phyloP scores from a whole-genome alignment of 2,797 vertebrate genomes.

The Schizopygopsis pylzovi region DNA sequence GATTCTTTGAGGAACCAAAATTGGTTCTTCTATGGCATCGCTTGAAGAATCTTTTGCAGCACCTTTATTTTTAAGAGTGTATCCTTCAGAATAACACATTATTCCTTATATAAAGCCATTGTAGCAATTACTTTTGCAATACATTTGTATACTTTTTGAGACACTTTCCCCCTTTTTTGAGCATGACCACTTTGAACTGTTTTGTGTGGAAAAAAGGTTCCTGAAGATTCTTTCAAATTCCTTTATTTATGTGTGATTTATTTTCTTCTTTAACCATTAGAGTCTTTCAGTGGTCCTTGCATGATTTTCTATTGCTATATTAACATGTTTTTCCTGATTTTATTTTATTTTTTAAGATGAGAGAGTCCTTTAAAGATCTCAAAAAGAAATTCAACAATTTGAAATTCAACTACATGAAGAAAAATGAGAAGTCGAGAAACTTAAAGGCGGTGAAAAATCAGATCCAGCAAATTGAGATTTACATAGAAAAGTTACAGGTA shows the following conservation, averaged over 20 bases:
- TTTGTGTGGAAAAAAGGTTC: neutral
- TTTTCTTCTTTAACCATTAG: neutral
- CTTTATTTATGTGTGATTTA: neutral
- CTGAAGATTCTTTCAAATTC: neutral
- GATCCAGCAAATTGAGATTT: slow-evolving; percentile 84
- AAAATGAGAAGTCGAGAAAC: slow-evolving; percentile 83
- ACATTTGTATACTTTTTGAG: neutral
- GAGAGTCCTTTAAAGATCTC: slow-evolving; percentile 86
- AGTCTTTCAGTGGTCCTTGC: neutral
- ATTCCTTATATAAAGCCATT: neutral
- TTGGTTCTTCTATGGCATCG: no score
- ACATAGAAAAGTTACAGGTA: slow-evolving; percentile 85
- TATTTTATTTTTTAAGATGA: slow-evolving; percentile 74
- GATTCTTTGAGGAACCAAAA: no score
- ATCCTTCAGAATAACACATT: neutral
- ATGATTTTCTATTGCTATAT: neutral
- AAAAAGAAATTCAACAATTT: slow-evolving; percentile 91
- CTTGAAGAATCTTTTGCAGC: no score
- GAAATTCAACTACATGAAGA: slow-evolving; percentile 88
- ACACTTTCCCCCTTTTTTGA: neutral
- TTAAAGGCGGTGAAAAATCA: slow-evolving; percentile 83
- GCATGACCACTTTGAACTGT: neutral
- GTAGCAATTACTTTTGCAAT: neutral
- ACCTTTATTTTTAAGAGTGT: no score
- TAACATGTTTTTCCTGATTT: neutral